Percentiles rank a stretch among this genome's conserved stretches.
Evolutionary conservation across 37 sponge, comb jelly and placozoan species (phyloP).

Genomic region (Chondrosia reniformis): DNA sequence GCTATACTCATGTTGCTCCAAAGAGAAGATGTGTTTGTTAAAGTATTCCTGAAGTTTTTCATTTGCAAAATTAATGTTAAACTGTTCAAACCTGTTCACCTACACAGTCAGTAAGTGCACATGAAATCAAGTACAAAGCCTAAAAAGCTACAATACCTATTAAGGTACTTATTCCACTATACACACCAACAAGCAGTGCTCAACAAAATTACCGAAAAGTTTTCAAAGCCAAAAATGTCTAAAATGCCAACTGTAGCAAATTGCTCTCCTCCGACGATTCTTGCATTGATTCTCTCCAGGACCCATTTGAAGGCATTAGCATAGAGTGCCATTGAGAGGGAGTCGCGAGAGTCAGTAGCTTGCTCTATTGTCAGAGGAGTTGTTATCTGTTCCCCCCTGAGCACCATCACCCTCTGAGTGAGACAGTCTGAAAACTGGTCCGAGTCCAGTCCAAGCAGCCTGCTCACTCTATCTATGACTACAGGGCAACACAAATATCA

Average conservation of each 20-base stretch:
- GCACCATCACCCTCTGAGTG: constrained; percentile 85
- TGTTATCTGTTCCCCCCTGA: constrained; percentile 93
- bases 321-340: constrained; percentile 90
- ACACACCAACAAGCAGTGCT: not conserved
- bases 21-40: constrained; percentile 99
- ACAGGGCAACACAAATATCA: not conserved
- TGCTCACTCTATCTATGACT: constrained; percentile 54
- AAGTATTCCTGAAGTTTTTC: constrained; percentile 99
- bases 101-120: not conserved
- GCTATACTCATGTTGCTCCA: constrained; percentile 99
- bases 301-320: constrained; percentile 84
- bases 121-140: not conserved
- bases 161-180: not conserved
- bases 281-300: constrained; percentile 71
- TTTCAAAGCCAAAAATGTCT: constrained; percentile 99
- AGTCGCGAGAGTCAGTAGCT: constrained; percentile 89
- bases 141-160: not conserved
- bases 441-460: constrained; percentile 69
- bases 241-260: constrained; percentile 87
- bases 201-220: constrained; percentile 62
- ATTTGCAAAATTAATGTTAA: constrained; percentile 99
- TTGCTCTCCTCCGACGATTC: constrained; percentile 54
- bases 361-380: constrained; percentile 87
- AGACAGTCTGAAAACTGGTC: constrained; percentile 75
- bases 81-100: constrained; percentile 97